These are phyloP conservation scores for Chlorops oryzae DNA, from an alignment of 1,140 invertebrate species.

Conservation along the genomic window DNA sequence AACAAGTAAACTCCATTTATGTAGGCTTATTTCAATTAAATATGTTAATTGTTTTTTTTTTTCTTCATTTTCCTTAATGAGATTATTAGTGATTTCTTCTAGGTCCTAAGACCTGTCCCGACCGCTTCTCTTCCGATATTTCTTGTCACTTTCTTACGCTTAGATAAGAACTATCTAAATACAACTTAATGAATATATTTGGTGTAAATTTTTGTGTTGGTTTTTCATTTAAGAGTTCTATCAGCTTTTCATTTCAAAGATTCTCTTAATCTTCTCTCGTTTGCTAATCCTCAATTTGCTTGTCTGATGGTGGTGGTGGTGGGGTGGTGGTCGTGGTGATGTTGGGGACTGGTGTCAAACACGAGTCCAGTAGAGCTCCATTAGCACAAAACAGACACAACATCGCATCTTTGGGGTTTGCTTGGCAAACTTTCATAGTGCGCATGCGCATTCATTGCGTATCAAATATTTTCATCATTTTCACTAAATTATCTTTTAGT, in stretches of 20 bases:
- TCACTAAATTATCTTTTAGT: background rate
- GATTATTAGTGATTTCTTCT: background rate
- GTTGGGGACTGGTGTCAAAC: too few relatives aligned
- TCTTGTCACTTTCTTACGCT: background rate
- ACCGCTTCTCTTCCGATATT: background rate
- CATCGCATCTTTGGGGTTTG: conserved; percentile 6
- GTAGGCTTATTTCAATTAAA: too few relatives aligned
- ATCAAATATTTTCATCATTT: background rate
- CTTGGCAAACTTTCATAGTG: conserved; percentile 13
- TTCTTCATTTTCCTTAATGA: background rate
- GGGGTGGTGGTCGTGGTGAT: too few relatives aligned
- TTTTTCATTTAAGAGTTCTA: conserved; percentile 26
- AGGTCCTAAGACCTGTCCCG: background rate
- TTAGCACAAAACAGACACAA: conserved; percentile 1
- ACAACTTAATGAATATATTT: conserved; percentile 27
- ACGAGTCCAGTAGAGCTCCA: too few relatives aligned
- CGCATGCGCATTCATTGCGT: background rate
- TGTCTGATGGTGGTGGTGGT: too few relatives aligned
- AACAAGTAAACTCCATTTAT: background rate
- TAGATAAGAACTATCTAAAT: background rate
- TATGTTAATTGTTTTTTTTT: background rate
- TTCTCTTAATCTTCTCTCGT: background rate
- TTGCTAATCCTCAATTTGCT: background rate
- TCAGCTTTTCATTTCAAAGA: conserved; percentile 11
- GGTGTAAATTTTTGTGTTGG: conserved; percentile 41